Conservation (phyloP, 2,888 invertebrate species). For the Epinotia demarniana region DNA sequence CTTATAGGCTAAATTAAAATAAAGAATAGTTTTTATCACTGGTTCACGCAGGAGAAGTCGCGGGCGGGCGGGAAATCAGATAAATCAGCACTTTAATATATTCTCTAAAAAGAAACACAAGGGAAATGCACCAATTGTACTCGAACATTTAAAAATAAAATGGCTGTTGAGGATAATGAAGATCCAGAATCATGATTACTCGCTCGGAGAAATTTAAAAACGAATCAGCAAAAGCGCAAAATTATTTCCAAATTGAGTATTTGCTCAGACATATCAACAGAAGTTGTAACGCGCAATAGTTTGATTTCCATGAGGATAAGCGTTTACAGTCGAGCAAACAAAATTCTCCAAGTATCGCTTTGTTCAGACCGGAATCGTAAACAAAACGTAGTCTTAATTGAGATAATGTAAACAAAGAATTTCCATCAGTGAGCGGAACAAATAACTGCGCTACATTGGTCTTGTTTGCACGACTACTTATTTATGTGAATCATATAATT, state of each 20-base stretch:
- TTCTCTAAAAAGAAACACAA: neutral
- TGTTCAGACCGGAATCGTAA: constrained; percentile 65
- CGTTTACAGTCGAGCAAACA: constrained; percentile 60
- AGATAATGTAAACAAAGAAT: constrained; percentile 79
- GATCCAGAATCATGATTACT: neutral
- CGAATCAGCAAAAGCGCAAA: neutral
- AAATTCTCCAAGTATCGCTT: constrained; percentile 71
- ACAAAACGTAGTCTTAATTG: constrained; percentile 82
- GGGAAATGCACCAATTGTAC: neutral
- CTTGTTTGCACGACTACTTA: constrained; percentile 47
- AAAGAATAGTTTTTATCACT: no score
- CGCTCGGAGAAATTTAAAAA: neutral
- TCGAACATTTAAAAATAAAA: neutral
- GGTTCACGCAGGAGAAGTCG: no score
- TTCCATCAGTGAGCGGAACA: constrained; percentile 67
- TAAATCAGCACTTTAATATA: neutral
- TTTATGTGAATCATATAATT: constrained; percentile 46
- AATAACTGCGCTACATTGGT: constrained; percentile 59
- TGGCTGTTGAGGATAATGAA: neutral
- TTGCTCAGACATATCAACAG: constrained; percentile 24
- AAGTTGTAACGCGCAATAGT: constrained; percentile 43
- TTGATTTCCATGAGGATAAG: constrained; percentile 44
- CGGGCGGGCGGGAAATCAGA: neutral
- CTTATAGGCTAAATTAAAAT: no score
- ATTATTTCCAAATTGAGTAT: constrained; percentile 7